Evolutionary conservation across 2,888 invertebrate genomes (phyloP).

Genomic region (Scaptomyza cyrtandrae): DNA sequence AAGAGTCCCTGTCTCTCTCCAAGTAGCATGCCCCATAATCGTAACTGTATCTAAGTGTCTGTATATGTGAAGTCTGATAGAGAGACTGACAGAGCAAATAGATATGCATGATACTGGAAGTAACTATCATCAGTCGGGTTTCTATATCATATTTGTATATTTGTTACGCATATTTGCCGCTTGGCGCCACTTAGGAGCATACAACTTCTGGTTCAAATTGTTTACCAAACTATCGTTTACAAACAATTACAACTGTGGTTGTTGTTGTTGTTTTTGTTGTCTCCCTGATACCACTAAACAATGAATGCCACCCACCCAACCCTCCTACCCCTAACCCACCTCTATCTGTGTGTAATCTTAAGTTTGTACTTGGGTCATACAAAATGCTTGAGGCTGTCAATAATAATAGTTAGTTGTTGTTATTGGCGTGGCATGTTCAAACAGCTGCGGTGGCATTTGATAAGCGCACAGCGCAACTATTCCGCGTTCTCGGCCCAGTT

Average conservation of each 20-base stretch:
- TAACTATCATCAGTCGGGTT: conserved; percentile 35
- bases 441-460: conserved; percentile 49
- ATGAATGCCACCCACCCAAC: conserved; percentile 3
- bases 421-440: conserved; percentile 56
- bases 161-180: conserved; percentile 67
- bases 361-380: conserved; percentile 18
- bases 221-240: conserved; percentile 77
- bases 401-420: conserved; percentile 47
- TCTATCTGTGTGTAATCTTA: conserved; percentile 21
- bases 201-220: conserved; percentile 53
- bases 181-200: conserved; percentile 74
- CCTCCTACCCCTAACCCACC: not conserved
- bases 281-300: conserved; percentile 21
- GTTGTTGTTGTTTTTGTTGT: conserved; percentile 40
- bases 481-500: conserved; percentile 55
- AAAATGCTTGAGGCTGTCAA: conserved; percentile 64
- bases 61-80: conserved; percentile 27
- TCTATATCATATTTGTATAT: conserved; percentile 7
- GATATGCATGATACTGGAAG: conserved; percentile 55
- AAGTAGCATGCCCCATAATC: conserved; percentile 20
- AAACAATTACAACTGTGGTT: conserved; percentile 80
- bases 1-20: conserved; percentile 9
- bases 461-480: conserved; percentile 44
- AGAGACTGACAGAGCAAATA: conserved; percentile 50
- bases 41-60: conserved; percentile 26